These are phyloP conservation scores for Clunio marinus DNA, from an alignment of 2,888 invertebrate species.

Conservation along the genomic window DNA sequence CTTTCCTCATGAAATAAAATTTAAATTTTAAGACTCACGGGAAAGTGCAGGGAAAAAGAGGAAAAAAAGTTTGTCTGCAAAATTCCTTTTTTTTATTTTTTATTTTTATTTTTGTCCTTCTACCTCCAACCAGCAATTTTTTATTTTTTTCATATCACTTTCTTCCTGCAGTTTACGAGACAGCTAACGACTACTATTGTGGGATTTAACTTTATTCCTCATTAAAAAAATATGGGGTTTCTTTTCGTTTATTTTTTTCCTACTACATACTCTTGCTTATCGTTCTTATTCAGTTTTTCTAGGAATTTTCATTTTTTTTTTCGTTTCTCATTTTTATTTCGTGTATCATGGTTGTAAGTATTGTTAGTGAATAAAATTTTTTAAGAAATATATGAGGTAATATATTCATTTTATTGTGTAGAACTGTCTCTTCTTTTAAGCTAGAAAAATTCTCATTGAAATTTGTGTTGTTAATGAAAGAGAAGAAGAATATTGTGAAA, in stretches of 20 bases:
- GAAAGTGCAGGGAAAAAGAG: background rate
- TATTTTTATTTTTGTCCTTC: too few species aligned
- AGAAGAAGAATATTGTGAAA: background rate
- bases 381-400: constrained; percentile 33
- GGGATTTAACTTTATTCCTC: constrained; percentile 14
- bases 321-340: background rate
- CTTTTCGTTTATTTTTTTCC: too few species aligned
- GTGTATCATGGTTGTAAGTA: constrained; percentile 14
- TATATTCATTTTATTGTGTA: constrained; percentile 31
- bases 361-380: background rate
- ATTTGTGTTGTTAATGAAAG: background rate
- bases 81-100: background rate
- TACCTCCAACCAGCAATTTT: too few species aligned
- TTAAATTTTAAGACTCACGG: background rate
- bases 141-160: constrained; percentile 35
- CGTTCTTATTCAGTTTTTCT: background rate
- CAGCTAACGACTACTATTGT: constrained; percentile 37
- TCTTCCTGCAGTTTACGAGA: constrained; percentile 22
- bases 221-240: constrained; percentile 26
- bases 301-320: background rate
- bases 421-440: constrained; percentile 9
- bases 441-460: background rate
- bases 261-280: constrained; percentile 14
- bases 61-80: constrained; percentile 18
- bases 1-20: background rate